Conservation (phyloP, 2,113 vertebrate genomes). For the Trinectes maculatus region DNA sequence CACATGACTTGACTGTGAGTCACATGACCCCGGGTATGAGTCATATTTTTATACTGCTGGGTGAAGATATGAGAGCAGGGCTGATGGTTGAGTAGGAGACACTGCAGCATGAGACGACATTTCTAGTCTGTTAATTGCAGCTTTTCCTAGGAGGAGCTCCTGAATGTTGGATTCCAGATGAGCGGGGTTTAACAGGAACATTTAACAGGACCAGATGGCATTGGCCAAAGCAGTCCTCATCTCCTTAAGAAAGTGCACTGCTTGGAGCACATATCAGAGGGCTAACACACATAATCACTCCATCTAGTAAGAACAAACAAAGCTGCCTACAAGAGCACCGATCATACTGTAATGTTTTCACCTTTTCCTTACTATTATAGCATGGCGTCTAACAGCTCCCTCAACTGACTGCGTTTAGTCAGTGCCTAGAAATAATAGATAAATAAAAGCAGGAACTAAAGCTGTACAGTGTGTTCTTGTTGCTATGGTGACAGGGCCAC, state of each 20-base stretch:
- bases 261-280: background rate
- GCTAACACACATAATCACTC: conserved; percentile 2
- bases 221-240: conserved; percentile 17
- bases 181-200: background rate
- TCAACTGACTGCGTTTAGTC: conserved; percentile 32
- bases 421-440: conserved; percentile 64
- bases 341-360: conserved; percentile 33
- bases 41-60: conserved; percentile 31
- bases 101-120: conserved; percentile 30
- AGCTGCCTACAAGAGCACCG: conserved; percentile 4
- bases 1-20: conserved; percentile 33
- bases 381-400: conserved; percentile 27
- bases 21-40: conserved; percentile 9
- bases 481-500: conserved; percentile 69
- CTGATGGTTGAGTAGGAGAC: conserved; percentile 14
- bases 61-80: conserved; percentile 1
- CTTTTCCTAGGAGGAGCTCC: conserved; percentile 40
- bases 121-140: conserved; percentile 48
- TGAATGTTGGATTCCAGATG: conserved; percentile 20
- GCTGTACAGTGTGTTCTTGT: conserved; percentile 74
- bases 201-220: conserved; percentile 44
- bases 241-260: conserved; percentile 10
- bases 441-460: conserved; percentile 72
- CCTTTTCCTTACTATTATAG: conserved; percentile 46
- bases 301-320: conserved; percentile 31